phyloP scores from a whole-genome alignment of 2,113 vertebrate species.

The Phaethornis superciliosus region DNA sequence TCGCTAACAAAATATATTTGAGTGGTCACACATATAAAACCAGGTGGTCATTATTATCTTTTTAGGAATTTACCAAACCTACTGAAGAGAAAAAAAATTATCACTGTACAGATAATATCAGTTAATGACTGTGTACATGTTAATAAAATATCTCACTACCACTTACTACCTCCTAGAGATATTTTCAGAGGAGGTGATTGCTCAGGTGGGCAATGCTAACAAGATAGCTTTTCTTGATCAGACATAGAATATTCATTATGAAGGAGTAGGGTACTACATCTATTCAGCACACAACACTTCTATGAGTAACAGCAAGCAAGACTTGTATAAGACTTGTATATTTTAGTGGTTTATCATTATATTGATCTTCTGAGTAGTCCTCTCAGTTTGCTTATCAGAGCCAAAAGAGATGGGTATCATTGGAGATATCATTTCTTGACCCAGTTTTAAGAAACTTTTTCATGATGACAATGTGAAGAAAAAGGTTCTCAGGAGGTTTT shows the following conservation, averaged over 20 bases:
- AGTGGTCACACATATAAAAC: not conserved
- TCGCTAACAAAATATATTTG: not conserved
- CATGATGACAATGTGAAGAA: not conserved
- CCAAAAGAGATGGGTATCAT: not conserved
- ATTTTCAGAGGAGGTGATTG: not conserved
- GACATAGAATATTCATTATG: not conserved
- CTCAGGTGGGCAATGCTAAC: not conserved
- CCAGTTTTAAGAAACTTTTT: not conserved
- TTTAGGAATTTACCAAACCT: not conserved
- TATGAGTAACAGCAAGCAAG: not conserved
- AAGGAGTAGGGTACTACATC: not conserved
- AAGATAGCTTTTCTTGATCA: not conserved
- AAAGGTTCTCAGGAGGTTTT: not conserved
- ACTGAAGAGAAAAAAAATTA: not conserved
- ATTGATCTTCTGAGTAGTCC: not conserved
- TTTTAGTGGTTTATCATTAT: not conserved
- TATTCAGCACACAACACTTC: not conserved
- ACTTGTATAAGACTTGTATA: not conserved
- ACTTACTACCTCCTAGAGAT: not conserved
- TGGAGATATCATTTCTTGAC: not conserved
- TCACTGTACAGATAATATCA: not conserved
- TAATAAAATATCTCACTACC: not conserved
- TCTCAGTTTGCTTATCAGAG: constrained; percentile 2
- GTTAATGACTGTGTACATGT: not conserved
- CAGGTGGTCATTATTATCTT: not conserved